These are phyloP conservation scores for Eurystomus glaucurus DNA, from an alignment of 2,797 vertebrate genomes.

Conservation along the genomic window DNA sequence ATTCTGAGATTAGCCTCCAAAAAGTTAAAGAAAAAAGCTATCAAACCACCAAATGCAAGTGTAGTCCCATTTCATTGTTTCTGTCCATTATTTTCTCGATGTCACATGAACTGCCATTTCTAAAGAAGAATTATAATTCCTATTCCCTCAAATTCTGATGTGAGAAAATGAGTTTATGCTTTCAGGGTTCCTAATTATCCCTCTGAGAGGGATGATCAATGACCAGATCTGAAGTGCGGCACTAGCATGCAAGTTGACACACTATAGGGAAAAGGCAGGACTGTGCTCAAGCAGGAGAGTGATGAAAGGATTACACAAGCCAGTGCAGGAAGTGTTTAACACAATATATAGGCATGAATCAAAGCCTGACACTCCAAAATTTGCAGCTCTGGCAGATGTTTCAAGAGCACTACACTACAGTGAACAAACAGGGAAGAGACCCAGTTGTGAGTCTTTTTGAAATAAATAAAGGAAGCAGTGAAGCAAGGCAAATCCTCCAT, in stretches of 20 bases:
- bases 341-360: neutral
- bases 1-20: neutral
- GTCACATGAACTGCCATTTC: neutral
- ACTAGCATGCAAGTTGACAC: neutral
- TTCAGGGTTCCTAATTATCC: neutral
- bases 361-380: neutral
- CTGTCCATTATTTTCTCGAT: neutral
- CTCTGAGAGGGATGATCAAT: neutral
- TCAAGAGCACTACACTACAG: neutral
- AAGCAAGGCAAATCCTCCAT: slow-evolving; percentile 6
- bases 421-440: neutral
- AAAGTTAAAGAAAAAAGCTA: neutral
- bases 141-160: neutral
- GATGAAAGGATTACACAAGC: neutral
- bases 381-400: neutral
- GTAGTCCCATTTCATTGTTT: neutral
- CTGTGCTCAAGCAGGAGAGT: neutral
- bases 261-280: neutral
- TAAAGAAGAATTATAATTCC: neutral
- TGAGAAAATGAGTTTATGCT: neutral
- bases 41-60: neutral
- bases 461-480: slow-evolving; percentile 11
- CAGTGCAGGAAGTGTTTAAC: neutral
- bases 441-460: neutral
- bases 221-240: neutral